Conservation (phyloP, 1,140 invertebrate genomes). For the Drosophila nigromelanica region DNA sequence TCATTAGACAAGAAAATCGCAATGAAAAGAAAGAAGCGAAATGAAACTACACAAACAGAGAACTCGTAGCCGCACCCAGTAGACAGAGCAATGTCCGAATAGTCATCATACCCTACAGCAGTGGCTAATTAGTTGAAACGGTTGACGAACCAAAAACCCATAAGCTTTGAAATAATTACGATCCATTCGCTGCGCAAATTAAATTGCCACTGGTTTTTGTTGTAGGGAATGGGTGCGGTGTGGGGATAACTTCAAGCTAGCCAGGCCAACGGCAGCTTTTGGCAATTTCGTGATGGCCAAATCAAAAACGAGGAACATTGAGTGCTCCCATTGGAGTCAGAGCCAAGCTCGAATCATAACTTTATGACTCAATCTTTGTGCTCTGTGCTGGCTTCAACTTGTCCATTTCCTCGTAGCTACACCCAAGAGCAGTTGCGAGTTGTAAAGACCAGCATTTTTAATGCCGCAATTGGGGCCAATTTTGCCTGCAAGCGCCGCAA, state of each 20-base stretch:
- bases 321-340: conserved; percentile 48
- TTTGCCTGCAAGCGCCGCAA: conserved; percentile 22
- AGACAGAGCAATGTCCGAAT: conserved; percentile 9
- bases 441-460: conserved; percentile 27
- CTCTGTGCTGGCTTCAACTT: conserved; percentile 43
- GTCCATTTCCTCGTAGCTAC: conserved; percentile 65
- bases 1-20: conserved; percentile 34
- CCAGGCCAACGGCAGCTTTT: conserved; percentile 24
- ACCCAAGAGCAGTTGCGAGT: conserved; percentile 48
- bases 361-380: conserved; percentile 73
- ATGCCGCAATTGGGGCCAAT: conserved; percentile 35
- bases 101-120: conserved; percentile 18
- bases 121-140: conserved; percentile 62
- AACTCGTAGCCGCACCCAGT: conserved; percentile 36
- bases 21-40: neutral
- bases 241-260: conserved; percentile 26
- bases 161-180: conserved; percentile 43
- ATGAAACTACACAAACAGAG: conserved; percentile 1
- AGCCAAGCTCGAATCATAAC: conserved; percentile 35
- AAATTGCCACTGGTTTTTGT: conserved; percentile 71
- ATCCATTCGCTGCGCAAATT: conserved; percentile 54
- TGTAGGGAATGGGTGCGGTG: neutral
- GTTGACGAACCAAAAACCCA: conserved; percentile 35
- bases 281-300: conserved; percentile 58
- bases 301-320: conserved; percentile 44